A percentile compares a stretch with the other conserved stretches of the same genome.
Evolutionary conservation across 2,113 vertebrate species (phyloP).

Genomic region (Uropsilus gracilis): DNA sequence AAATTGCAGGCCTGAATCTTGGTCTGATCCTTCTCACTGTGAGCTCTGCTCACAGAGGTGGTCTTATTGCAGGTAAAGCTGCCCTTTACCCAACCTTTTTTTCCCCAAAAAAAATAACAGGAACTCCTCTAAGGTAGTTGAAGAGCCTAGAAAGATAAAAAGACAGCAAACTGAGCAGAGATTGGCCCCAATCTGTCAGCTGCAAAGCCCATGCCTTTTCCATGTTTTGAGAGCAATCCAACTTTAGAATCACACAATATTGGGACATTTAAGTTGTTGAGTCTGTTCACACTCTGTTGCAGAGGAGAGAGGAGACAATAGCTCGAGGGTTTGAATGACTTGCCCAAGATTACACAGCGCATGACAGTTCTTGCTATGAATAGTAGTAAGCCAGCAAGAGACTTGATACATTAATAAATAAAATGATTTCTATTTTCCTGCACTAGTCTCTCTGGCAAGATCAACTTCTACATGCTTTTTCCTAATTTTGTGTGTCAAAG

Average conservation of each 20-base stretch:
- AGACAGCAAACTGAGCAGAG: not conserved
- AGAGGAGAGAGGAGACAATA: not conserved
- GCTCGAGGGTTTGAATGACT: not conserved
- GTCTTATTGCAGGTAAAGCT: not conserved
- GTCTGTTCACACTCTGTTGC: not conserved
- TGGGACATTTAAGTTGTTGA: not conserved
- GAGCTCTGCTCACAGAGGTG: not conserved
- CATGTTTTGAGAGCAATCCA: not conserved
- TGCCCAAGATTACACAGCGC: not conserved
- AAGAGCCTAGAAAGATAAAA: slow-evolving; percentile 12
- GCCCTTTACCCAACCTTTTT: slow-evolving; percentile 25
- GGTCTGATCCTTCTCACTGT: not conserved
- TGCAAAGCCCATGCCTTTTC: not conserved
- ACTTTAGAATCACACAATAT: not conserved
- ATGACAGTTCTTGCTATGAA: not conserved
- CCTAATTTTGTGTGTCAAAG: not conserved
- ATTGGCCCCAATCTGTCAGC: not conserved
- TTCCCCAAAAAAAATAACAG: slow-evolving; percentile 1
- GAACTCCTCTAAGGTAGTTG: not conserved
- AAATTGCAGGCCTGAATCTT: slow-evolving; percentile 7
- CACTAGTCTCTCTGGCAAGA: not conserved
- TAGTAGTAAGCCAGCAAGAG: slow-evolving; percentile 21
- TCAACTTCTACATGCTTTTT: not conserved
- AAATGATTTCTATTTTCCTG: not conserved
- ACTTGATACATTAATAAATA: not conserved